Evolutionary conservation across 2,797 vertebrate species (phyloP).

Genomic region (Microctenopoma steveboyesi): DNA sequence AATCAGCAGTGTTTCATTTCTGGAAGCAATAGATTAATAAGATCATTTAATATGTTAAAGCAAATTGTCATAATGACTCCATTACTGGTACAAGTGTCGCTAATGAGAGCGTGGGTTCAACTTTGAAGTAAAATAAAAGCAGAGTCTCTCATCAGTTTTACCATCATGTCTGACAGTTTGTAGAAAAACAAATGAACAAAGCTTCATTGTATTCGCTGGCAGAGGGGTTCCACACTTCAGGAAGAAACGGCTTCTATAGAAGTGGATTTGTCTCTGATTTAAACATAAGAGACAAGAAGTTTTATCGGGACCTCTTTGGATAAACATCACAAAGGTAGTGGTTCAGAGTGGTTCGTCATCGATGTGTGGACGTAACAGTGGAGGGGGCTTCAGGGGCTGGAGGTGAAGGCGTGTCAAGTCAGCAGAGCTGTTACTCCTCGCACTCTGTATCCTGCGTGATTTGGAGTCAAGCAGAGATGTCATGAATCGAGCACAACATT

Average conservation of each 20-base stretch:
- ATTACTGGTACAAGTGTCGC: conserved; percentile 22
- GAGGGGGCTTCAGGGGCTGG: too few relatives aligned
- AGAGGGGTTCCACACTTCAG: conserved; percentile 16
- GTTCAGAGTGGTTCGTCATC: too few relatives aligned
- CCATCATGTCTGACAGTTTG: conserved; percentile 5
- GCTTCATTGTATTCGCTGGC: conserved; percentile 31
- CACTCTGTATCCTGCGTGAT: too few relatives aligned
- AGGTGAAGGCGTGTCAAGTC: too few relatives aligned
- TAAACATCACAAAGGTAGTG: too few relatives aligned
- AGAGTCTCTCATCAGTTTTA: background rate
- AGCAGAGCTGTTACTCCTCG: too few relatives aligned
- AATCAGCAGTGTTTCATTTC: conserved; percentile 26
- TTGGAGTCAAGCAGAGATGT: too few relatives aligned
- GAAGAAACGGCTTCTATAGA: too few relatives aligned
- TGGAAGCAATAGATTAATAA: conserved; percentile 30
- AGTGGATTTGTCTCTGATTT: background rate
- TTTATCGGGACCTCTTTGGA: background rate
- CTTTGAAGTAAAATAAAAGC: conserved; percentile 38
- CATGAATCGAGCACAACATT: too few relatives aligned
- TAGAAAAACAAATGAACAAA: conserved; percentile 29
- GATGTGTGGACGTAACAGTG: too few relatives aligned
- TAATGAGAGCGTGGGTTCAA: conserved; percentile 8
- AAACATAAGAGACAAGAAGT: background rate
- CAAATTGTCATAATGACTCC: conserved; percentile 27
- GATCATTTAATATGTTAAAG: conserved; percentile 38